Evolutionary conservation across 2,888 invertebrate genomes (phyloP), one percentile per base, ranked within the genome.

Genomic region (Platycheirus albimanus): DNA sequence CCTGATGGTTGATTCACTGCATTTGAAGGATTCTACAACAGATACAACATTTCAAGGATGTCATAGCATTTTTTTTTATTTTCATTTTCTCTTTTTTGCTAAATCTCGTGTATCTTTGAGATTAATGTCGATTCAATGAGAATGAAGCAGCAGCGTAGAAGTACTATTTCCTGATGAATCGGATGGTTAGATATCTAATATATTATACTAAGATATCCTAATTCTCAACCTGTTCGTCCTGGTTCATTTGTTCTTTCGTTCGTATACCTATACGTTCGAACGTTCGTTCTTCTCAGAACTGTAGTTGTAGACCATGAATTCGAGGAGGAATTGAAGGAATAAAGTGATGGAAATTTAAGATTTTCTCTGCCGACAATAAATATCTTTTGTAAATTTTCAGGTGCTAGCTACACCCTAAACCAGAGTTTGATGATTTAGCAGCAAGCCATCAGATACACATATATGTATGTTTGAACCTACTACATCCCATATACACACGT

Each of bases 1-100:
- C 81, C 81, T 76, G 67, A 72, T 71, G 76, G 67, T 72, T 81
- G 81, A 81, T 81, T 81, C 81, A 81, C 63, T 76, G 76, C 70
- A 81, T 66, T 66, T 75, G 33, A 64, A 47, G 52, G 47, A 81
- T 76, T 24, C 71, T 61, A 43, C 15, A 38, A 67, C 36, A 20
- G 54, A 15, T 38, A 54, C n/a, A 58, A 17, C 43, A 28, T 4
- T 19, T 43, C n/a, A 10, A 36, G 13, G 38, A 56, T 33, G 19
- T 11, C 8, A 24, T 11, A 1, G 11, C 15, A 15, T 2, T 61
- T 11, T 17, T 28, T 20, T 1, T 19, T 61, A 2, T 33, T 45
- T 43, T 43, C 30, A 28, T n/a, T 58, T 58, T 13, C 36, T 38
- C 17, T 20, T n/a, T n/a, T n/a, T n/a, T n/a, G 47, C 28, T 38